Evolutionary conservation across 2,797 vertebrate genomes (phyloP).

Genomic region (Poeciliopsis paucimaculata): DNA sequence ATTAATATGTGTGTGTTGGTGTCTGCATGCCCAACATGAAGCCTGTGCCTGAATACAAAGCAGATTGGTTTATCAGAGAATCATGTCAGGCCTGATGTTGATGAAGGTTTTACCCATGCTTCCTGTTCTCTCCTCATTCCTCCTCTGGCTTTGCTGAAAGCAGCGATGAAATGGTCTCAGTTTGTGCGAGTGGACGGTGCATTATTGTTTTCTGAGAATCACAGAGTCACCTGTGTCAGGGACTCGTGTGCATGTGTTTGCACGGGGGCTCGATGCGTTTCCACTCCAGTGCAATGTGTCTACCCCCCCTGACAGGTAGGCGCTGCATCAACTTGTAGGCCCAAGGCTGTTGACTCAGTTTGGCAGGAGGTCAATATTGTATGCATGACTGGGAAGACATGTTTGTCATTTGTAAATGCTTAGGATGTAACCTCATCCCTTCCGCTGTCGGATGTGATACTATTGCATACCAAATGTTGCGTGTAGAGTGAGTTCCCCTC

Average conservation of each 20-base stretch:
- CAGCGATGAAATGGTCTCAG: slow-evolving; percentile 68
- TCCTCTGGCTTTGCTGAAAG: slow-evolving; percentile 36
- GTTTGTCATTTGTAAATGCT: slow-evolving; percentile 68
- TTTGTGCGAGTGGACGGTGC: slow-evolving; percentile 51
- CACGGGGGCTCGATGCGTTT: slow-evolving; percentile 18
- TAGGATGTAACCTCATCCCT: slow-evolving; percentile 60
- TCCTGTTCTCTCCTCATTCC: slow-evolving; percentile 35
- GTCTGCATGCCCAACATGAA: slow-evolving; percentile 40
- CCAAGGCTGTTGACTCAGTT: slow-evolving; percentile 46
- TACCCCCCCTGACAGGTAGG: slow-evolving; percentile 28
- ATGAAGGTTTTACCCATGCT: slow-evolving; percentile 46
- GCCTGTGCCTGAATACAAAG: slow-evolving; percentile 30
- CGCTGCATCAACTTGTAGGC: slow-evolving; percentile 52
- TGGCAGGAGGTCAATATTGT: slow-evolving; percentile 50
- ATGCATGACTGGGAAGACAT: slow-evolving; percentile 61
- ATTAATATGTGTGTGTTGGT: slow-evolving; percentile 35
- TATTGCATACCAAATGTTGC: slow-evolving; percentile 58
- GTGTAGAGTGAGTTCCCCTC: slow-evolving; percentile 64
- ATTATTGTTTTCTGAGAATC: slow-evolving; percentile 21
- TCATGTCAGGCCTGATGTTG: slow-evolving; percentile 33
- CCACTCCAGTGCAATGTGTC: slow-evolving; percentile 25
- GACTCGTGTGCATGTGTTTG: slow-evolving; percentile 16
- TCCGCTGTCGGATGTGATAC: slow-evolving; percentile 51
- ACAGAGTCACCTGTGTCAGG: slow-evolving; percentile 31
- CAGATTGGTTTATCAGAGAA: slow-evolving; percentile 30